Percentiles rank a stretch among this genome's conserved stretches.
Conservation (phyloP, 2,797 vertebrate genomes). For the Enteromius argenteus region DNA sequence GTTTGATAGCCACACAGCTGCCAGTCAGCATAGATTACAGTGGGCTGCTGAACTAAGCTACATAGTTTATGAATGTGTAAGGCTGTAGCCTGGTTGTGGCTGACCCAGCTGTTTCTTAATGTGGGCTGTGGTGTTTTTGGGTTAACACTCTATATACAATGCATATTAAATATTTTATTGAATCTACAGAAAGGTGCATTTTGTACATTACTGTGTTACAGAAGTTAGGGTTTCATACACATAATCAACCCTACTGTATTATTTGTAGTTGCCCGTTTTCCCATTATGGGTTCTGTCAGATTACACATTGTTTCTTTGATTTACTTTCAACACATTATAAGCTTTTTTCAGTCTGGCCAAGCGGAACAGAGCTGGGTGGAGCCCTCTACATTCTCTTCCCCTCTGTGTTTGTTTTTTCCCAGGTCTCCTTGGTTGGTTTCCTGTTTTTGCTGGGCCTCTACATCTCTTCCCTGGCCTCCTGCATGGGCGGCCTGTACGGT, state of each 20-base stretch:
- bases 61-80: conserved; percentile 1
- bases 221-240: background rate
- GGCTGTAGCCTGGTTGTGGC: conserved; percentile 26
- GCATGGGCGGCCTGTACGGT: conserved; percentile 95
- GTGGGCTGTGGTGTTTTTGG: background rate
- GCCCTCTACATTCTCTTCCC: conserved; percentile 72
- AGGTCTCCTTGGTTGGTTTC: conserved; percentile 98
- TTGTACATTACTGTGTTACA: background rate
- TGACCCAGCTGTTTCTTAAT: conserved; percentile 49
- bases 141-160: conserved; percentile 17
- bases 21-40: background rate
- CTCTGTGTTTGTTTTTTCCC: conserved; percentile 77
- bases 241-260: background rate
- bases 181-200: background rate
- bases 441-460: conserved; percentile 96
- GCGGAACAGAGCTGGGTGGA: conserved; percentile 77
- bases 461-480: conserved; percentile 97
- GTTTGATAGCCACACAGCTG: conserved; percentile 15
- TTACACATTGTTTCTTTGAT: conserved; percentile 37
- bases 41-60: background rate
- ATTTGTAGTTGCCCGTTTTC: background rate
- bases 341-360: conserved; percentile 62
- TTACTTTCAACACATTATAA: conserved; percentile 40
- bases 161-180: background rate
- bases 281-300: conserved; percentile 8